These are phyloP conservation scores for Yasuhikotakia modesta DNA, from an alignment of 2,797 vertebrate genomes.

Conservation along the genomic window DNA sequence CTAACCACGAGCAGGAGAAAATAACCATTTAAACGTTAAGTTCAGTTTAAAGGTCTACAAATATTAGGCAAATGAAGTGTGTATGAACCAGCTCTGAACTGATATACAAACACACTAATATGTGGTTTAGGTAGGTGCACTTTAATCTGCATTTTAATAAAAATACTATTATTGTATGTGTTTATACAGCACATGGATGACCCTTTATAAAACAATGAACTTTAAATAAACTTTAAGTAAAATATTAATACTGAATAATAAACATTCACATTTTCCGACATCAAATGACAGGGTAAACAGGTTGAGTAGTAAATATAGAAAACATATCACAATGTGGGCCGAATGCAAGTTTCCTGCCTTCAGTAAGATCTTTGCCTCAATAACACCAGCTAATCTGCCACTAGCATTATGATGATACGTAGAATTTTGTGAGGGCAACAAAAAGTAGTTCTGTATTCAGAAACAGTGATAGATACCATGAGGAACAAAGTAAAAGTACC, in stretches of 20 bases:
- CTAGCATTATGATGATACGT: neutral
- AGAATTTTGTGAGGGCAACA: neutral
- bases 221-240: neutral
- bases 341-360: neutral
- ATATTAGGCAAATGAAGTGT: slow-evolving; percentile 7
- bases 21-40: slow-evolving; percentile 20
- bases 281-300: neutral
- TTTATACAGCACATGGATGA: too few species aligned
- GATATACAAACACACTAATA: neutral
- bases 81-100: slow-evolving; percentile 1
- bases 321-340: too few species aligned
- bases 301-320: too few species aligned
- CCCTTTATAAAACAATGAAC: too few species aligned
- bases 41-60: slow-evolving; percentile 39
- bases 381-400: neutral
- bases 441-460: neutral
- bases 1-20: slow-evolving; percentile 45
- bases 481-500: neutral
- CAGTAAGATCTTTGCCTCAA: neutral
- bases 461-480: neutral
- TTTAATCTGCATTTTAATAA: too few species aligned
- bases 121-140: neutral
- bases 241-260: neutral
- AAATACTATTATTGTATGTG: too few species aligned
- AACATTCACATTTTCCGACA: neutral